These are phyloP conservation scores for Calephelis virginiensis DNA, from an alignment of 1,140 invertebrate species.

Conservation along the genomic window DNA sequence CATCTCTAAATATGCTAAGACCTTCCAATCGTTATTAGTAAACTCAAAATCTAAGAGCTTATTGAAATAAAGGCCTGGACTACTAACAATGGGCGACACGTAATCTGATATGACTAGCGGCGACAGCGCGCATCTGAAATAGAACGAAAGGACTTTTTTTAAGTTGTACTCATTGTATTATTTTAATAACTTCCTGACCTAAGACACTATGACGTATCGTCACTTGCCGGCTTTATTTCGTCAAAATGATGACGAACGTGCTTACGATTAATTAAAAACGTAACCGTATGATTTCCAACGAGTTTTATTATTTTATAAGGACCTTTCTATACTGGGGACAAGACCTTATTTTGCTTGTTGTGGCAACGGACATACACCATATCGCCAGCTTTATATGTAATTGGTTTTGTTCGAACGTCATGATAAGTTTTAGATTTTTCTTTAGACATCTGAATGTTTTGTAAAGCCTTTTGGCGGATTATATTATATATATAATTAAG, in stretches of 20 bases:
- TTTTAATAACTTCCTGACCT: background rate
- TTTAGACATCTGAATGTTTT: conserved; percentile 25
- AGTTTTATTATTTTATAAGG: conserved; percentile 22
- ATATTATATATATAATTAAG: too few species aligned
- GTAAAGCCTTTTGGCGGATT: conserved; percentile 22
- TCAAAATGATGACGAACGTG: conserved; percentile 20
- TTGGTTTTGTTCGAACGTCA: conserved; percentile 14
- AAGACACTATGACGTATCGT: background rate
- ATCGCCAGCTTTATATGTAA: conserved; percentile 21
- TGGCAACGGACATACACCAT: conserved; percentile 18
- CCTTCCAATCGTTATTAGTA: conserved; percentile 1
- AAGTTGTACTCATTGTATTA: background rate
- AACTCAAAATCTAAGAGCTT: conserved; percentile 3
- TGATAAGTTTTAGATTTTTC: conserved; percentile 25
- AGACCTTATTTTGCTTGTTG: conserved; percentile 15
- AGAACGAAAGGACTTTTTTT: background rate
- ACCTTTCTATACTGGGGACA: conserved; percentile 16
- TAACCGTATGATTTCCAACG: background rate
- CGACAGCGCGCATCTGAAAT: conserved; percentile 6
- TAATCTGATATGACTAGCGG: background rate
- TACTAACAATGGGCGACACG: background rate
- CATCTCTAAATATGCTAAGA: conserved; percentile 13
- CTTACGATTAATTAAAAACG: conserved; percentile 21
- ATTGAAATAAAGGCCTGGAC: conserved; percentile 8
- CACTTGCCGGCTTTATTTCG: background rate